Base-by-base conservation (phyloP, 1,140 invertebrate species). In the Ceratosolen solmsi region DNA sequence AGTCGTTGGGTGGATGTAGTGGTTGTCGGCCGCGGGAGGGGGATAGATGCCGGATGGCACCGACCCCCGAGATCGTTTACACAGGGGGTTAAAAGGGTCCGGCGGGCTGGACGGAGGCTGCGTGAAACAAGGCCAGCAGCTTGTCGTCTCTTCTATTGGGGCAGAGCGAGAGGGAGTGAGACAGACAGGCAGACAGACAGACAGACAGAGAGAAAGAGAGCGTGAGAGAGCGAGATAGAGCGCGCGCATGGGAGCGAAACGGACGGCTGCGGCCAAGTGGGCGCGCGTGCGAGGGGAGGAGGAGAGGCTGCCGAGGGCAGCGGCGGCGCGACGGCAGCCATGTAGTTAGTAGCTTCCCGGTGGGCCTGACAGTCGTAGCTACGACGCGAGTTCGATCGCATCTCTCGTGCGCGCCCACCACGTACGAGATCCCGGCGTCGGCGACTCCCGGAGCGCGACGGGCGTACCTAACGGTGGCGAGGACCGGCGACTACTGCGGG, bases 381-480 rank as follows among this genome's bases (percentile, higher is more conserved):
- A 84, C 77, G 86, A 85, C 84, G 85, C 86, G 87, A 88, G 80
- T 82, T 85, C 85, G 86, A 38, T 85, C 85, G 86, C 85, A 88
- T 87, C 89, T 87, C 76, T 81, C 36, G 11, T 20, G 70, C 25
- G 9, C 70, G 2, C 9, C 2, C 25, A 36, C 20, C 11, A 68
- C 2, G 8, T 11, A 20, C 63, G 33, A 27, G 27, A 25, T 25
- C 63, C 20, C 33, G 33, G 3, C 25, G 41, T 72, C 46, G 38
- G 3, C 46, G 41, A 17, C 76, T 27, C 63, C 63, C 60, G 77
- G 65, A 79, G 9, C 78, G 78, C 38, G 77, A 8, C 25, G 78
- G 2, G 78, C 60, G 51, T 9, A 36, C 36, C 2, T 25, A 41
- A 71, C 27, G n/a, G 68, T 56, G 56, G 56, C 74, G 46, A 36